Conservation (phyloP, 2,888 invertebrate genomes). For the Calameuta pallipes region DNA sequence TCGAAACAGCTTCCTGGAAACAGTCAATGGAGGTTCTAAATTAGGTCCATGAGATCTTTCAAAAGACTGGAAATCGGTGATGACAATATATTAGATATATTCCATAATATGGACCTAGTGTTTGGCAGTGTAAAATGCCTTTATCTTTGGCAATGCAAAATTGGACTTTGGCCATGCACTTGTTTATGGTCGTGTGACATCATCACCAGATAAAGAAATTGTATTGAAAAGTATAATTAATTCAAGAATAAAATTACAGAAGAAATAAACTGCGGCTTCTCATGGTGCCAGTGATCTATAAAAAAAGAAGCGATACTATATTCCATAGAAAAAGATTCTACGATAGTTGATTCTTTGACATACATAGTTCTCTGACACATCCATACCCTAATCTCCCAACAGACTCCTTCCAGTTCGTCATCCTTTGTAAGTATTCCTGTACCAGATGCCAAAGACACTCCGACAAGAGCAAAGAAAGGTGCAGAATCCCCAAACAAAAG, state of each 20-base stretch:
- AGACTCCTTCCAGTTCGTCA: slow-evolving; percentile 81
- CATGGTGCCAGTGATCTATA: background rate
- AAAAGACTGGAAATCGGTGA: background rate
- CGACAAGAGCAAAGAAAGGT: slow-evolving; percentile 80
- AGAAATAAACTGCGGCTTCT: background rate
- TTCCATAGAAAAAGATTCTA: background rate
- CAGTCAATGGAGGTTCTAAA: background rate
- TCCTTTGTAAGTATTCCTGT: slow-evolving; percentile 80
- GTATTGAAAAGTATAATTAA: background rate
- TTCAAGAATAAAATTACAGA: background rate
- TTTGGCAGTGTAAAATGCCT: background rate
- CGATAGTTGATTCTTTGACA: background rate
- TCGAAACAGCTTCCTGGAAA: slow-evolving; percentile 71
- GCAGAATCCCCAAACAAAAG: slow-evolving; percentile 76
- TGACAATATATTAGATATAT: background rate
- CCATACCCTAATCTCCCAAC: slow-evolving; percentile 79
- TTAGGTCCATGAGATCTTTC: background rate
- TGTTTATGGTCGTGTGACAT: background rate
- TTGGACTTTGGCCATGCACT: background rate
- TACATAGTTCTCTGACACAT: background rate
- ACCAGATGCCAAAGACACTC: slow-evolving; percentile 79
- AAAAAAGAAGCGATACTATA: background rate
- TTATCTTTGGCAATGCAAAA: background rate
- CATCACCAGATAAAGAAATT: background rate
- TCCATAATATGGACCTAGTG: background rate